Evolutionary conservation across 2,113 vertebrate genomes (phyloP), one percentile per base, ranked within the genome.

Genomic region (Gymnorhina tibicen): DNA sequence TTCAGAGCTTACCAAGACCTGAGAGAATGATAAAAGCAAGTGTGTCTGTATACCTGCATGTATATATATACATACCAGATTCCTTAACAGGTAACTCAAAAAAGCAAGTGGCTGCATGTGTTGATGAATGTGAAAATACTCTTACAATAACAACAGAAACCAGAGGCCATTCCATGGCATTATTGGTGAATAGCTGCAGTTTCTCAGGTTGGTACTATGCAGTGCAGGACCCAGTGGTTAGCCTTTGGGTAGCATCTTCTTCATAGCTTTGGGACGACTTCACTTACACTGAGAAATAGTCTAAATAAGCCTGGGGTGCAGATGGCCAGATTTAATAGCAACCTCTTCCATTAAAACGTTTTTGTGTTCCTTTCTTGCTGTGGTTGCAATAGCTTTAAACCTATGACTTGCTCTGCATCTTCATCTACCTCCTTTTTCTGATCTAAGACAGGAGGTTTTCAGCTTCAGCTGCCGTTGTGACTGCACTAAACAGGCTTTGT

Each of bases 61-160:
- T 81, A 7, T 68, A 27, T 68, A 27, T 63, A 41, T 44, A 35
- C 15, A 30, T 56, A 42, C 32, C 55, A 66, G 50, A 76, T 88
- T 85, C 55, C 47, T 47, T 63, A 47, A 49, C 13, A 76, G 42
- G 44, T 42, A 79, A 59, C 70, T 53, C 62, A 7, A 74, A 69
- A 93, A 90, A 72, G 16, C 74, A 88, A 64, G 52, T 75, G 78
- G 33, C 60, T 72, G 49, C 44, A 59, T 63, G 23, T 52, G 52
- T 68, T 90, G 70, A 75, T 90, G 28, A 50, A 35, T 82, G 44
- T 82, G 70, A 76, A 63, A 83, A 79, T 87, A 72, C 42, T 90
- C 66, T 85, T 87, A 22, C 1, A 59, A 32, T 28, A 78, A 4
- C 30, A 80, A 32, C 28, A 85, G 56, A 81, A 77, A 70, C 9